Evolutionary conservation across 2,113 vertebrate species (phyloP), one percentile per base, ranked within the genome.

Genomic region (Centropristis striata): DNA sequence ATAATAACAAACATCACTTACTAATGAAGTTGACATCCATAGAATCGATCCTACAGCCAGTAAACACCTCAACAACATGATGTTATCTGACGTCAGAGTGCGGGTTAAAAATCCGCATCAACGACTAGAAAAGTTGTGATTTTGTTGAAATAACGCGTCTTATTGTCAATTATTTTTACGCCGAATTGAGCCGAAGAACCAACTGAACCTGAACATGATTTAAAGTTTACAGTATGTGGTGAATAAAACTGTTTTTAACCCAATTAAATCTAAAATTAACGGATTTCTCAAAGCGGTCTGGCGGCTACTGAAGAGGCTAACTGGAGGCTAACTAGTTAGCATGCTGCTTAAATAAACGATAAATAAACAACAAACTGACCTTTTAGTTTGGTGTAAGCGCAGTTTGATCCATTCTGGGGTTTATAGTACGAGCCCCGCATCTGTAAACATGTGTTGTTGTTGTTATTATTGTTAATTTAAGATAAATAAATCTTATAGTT

Each of bases 301-400:
- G 46, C 16, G 36, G 63, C 71, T 86, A 82, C 68, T 47, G 8
- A 41, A 36, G 61, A 37, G 10, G 84, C 73, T 85, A 83, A 14
- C 16, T 28, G 28, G 12, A 53, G 20, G 61, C 66, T 60, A 73
- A 50, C 68, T 57, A 53, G 63, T 66, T 85, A 65, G 71, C 50
- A 12, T 8, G 11, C 11, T 42, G 32, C 54, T 58, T 64, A 27
- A 18, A 67, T 51, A 27, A 23, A 4, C 47, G 37, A 28, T 0
- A 64, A 11, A 18, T 18, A 0, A 46, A 63, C 1, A 4, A 41
- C 0, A 16, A 32, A 80, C 88, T 86, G 71, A 94, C 93, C 92
- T 86, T 92, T 91, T 46, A 92, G 20, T 57, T 92, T 87, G 0
- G 66, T 77, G 0, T 86, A 86, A 0, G 80, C 14, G 12, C 60